Base-by-base conservation (phyloP, 2,888 invertebrate species). In the Orchesellides sinensis region DNA sequence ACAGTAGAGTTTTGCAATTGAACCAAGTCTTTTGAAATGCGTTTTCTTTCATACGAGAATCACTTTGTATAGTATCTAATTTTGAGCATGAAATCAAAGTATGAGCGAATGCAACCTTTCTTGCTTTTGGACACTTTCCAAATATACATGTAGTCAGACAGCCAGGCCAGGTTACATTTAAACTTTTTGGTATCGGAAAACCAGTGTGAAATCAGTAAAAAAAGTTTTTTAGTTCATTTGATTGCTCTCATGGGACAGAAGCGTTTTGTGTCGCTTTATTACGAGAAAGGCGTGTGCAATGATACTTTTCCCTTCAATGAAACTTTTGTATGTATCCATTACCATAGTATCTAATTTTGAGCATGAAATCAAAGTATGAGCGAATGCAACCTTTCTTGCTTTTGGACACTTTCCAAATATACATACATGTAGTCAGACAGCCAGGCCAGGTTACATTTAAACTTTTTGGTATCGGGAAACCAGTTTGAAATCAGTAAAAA, bases 231-330 rank as follows among this genome's bases (percentile, higher is more conserved):
- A 23, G 25, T 52, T 74, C 25, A 47, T 56, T 68, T 68, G 68
- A 77, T 77, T 59, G 68, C 59, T 68, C 77, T 68, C 77, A 25
- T 12, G 75, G 45, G 75, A 66, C n/a, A n/a, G n/a, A n/a, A n/a
- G n/a, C 75, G 45, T 19, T 5, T 29, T n/a, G n/a, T n/a, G n/a
- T n/a, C n/a, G 14, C 45, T n/a, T 40, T 25, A 23, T 25, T 25
- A 54, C 10, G 54, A 25, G 54, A 23, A 40, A 45, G 45, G 19
- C 14, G 14, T 23, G 10, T 25, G 25, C 25, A 59, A 59, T 2
- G 14, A 17, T 12, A n/a, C 25, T 14, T 21, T 5, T 8, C 59
- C n/a, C n/a, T 25, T 59, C 25, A 10, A 10, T 27, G 25, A 25
- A 27, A 59, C 8, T 19, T 19, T 5, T 10, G 6, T 32, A 40